Base-by-base conservation (phyloP, 2,797 vertebrate genomes). In the Neosilurus mollespiculum region DNA sequence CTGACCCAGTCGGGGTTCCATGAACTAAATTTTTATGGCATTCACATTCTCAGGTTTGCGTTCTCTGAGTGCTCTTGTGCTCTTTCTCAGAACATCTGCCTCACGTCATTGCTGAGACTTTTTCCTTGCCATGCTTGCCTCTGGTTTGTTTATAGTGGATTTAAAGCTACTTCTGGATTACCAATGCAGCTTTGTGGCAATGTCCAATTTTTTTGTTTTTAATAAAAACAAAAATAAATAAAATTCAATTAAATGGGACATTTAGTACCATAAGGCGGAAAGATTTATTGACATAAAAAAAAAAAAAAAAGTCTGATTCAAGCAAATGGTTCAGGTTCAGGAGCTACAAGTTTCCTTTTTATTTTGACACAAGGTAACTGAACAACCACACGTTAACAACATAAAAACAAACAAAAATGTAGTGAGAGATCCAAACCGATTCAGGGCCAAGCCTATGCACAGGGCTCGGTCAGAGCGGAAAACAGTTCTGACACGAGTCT, bases 321-420 rank as follows among this genome's bases (percentile, higher is more conserved):
- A 22, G 26, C 54, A 76, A 34, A 34, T 22, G 24, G 10, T 81
- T 78, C 80, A 76, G 6, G 70, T 53, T 84, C 83, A 81, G 78
- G 78, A 88, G 90, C 88, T 93, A 92, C 90, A 92, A 85, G 87
- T 92, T 90, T 90, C 89, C 83, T 88, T 92, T 93, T 91, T 94
- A 93, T 93, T 94, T 89, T 89, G 84, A 91, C 93, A 93, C 91
- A 86, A 91, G 90, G 89, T 93, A 93, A 92, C 93, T 92, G 88
- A 93, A 86, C 85, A 92, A 90, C 92, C 86, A 92, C 87, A 81
- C 86, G 9, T 64, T 88, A 86, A 86, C 83, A 91, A 91, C 88
- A 85, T 87, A 86, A 86, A 88, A 91, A 92, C 87, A 90, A 83
- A 90, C 86, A 85, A 37, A 90, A 90, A 90, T 80, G 88, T 88